Base-by-base conservation (phyloP, 2,797 vertebrate genomes). In the Peromyscus eremicus region DNA sequence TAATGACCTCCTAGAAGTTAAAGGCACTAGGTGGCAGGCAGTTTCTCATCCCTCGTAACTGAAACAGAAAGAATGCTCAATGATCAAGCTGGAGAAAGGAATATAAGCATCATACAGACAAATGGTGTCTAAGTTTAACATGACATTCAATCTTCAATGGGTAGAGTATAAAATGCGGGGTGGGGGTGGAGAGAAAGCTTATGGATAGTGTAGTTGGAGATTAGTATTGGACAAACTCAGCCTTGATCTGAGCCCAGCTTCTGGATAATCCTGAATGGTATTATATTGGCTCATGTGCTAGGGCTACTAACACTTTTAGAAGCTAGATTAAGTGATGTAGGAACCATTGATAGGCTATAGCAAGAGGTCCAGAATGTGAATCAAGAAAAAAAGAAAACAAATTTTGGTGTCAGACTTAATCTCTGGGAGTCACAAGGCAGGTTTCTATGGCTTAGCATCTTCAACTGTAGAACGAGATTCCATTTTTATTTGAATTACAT, bases 401-500 rank as follows among this genome's bases (percentile, higher is more conserved):
- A 75, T 81, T 94, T 94, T 68, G 27, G 75, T 85, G 40, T 77
- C 46, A 71, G 70, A 82, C 73, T 34, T 87, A 68, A 91, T 98
- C 89, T 94, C 81, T 0, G 1, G 76, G 55, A 79, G 25, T 95
- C 46, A 91, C 32, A 64, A 55, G 12, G 25, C 32, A 77, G 60
- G 40, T 95, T 40, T 14, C 76, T 91, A 29, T 89, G 60, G 90
- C 89, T 94, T 86, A 76, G 37, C 68, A 19, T 95, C 64, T 40
- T 95, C 92, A 95, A 84, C 80, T 95, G 43, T 90, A 94, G 68
- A 94, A 85, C 3, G 19, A 37, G 6, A 88, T 92, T 96, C 89
- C n/a, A 71, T 92, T 95, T 95, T 52, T 85, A 92, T 96, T 94
- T 82, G 95, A 95, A 95, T 92, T 89, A 46, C 40, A 92, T 34